phyloP scores from a whole-genome alignment of 2,888 invertebrate species.

The Phasia obesa region DNA sequence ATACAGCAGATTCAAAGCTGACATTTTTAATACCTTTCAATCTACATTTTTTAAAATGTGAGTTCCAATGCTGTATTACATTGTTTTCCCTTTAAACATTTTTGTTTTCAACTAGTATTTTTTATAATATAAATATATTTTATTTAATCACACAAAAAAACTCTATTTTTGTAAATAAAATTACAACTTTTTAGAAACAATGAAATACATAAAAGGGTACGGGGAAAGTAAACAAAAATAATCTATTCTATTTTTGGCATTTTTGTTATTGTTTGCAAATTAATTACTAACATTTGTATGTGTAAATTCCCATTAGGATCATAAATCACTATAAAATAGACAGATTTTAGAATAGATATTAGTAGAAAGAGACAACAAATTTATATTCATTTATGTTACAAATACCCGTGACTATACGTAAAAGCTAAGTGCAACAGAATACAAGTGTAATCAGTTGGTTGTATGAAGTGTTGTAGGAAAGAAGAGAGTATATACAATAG shows the following conservation, averaged over 20 bases:
- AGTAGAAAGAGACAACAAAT: neutral
- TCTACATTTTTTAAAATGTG: no score
- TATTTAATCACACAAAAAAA: neutral
- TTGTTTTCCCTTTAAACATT: neutral
- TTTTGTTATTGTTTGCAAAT: conserved; percentile 3
- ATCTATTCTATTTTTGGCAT: conserved; percentile 7
- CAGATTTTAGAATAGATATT: conserved; percentile 24
- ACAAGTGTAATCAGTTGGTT: no score
- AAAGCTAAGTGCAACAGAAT: no score
- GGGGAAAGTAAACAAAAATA: neutral
- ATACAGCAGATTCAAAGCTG: no score
- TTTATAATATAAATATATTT: neutral
- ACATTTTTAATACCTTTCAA: no score
- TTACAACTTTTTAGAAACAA: no score
- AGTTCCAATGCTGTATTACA: neutral
- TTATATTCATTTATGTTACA: neutral
- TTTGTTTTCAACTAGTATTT: neutral
- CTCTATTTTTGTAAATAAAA: neutral
- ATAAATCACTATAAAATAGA: conserved; percentile 56
- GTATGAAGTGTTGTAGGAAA: no score
- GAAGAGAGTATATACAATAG: no score
- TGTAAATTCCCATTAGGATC: conserved; percentile 49
- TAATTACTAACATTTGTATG: conserved; percentile 8
- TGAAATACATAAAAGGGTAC: neutral
- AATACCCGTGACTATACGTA: neutral